Evolutionary conservation across 2,113 vertebrate genomes (phyloP).

Genomic region (Eidolon helvum): DNA sequence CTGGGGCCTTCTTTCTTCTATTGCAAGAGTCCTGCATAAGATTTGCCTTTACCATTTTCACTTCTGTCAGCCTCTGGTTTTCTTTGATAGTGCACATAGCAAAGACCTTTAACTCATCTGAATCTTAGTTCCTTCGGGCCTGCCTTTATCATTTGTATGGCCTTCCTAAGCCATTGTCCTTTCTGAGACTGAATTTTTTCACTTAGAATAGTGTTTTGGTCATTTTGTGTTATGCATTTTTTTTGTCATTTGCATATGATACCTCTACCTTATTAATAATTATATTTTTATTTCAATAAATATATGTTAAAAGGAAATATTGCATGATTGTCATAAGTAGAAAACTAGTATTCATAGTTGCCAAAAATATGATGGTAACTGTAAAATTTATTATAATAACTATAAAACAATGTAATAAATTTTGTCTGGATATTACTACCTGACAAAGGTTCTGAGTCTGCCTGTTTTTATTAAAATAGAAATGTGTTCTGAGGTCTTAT

Average conservation of each 20-base stretch:
- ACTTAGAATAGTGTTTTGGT: background rate
- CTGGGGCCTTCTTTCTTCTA: background rate
- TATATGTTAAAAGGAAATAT: background rate
- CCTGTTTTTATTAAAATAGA: background rate
- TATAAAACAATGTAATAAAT: background rate
- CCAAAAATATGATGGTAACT: background rate
- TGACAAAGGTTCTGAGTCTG: background rate
- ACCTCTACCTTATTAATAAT: background rate
- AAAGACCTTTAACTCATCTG: background rate
- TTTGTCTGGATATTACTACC: background rate
- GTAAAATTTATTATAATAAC: background rate
- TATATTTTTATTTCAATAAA: background rate
- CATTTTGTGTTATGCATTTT: background rate
- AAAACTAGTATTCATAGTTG: background rate
- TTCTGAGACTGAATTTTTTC: background rate
- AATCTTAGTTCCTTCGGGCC: background rate
- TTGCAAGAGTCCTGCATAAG: background rate
- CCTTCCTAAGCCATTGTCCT: background rate
- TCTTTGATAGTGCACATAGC: background rate
- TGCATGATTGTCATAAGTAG: background rate
- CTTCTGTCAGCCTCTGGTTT: background rate
- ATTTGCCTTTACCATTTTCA: background rate
- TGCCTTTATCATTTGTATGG: background rate
- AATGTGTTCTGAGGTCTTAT: background rate
- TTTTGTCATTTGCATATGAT: background rate